Percentiles rank a stretch among this genome's conserved stretches.
Evolutionary conservation across 2,797 vertebrate genomes (phyloP).

Genomic region (Acanthornis magna): DNA sequence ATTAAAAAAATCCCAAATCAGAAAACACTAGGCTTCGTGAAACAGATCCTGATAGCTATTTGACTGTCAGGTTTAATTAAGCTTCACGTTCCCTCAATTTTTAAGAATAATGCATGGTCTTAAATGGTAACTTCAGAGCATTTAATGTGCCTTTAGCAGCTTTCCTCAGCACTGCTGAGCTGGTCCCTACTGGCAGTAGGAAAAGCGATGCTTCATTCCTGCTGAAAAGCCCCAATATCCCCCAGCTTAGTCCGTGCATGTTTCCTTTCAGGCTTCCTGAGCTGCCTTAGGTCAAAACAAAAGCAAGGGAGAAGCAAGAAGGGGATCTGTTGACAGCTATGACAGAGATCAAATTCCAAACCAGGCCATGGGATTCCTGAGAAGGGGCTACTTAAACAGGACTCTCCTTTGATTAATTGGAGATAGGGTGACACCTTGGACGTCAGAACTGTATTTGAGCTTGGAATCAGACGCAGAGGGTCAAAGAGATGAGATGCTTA

Average conservation of each 20-base stretch:
- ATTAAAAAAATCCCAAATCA: background rate
- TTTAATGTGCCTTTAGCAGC: background rate
- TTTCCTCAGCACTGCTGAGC: background rate
- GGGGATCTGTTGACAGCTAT: slow-evolving; percentile 54
- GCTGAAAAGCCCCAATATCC: background rate
- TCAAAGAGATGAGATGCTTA: slow-evolving; percentile 47
- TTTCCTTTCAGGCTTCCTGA: background rate
- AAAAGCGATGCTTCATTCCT: background rate
- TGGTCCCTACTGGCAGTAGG: background rate
- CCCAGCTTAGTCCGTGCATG: background rate
- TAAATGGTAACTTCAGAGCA: background rate
- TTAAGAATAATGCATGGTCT: background rate
- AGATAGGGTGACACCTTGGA: slow-evolving; percentile 66
- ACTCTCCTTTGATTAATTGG: slow-evolving; percentile 59
- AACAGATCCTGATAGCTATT: background rate
- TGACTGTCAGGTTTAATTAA: background rate
- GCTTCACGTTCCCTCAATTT: background rate
- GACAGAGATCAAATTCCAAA: slow-evolving; percentile 55
- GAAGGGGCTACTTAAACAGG: slow-evolving; percentile 50
- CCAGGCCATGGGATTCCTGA: slow-evolving; percentile 50
- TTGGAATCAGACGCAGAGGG: slow-evolving; percentile 17
- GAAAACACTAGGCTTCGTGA: background rate
- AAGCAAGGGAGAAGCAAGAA: slow-evolving; percentile 35
- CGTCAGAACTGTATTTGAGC: slow-evolving; percentile 62
- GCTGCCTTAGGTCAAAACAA: slow-evolving; percentile 27